These are phyloP conservation scores for Dyspetes luteomarginatus DNA, from an alignment of 2,888 invertebrate species.

Conservation along the genomic window DNA sequence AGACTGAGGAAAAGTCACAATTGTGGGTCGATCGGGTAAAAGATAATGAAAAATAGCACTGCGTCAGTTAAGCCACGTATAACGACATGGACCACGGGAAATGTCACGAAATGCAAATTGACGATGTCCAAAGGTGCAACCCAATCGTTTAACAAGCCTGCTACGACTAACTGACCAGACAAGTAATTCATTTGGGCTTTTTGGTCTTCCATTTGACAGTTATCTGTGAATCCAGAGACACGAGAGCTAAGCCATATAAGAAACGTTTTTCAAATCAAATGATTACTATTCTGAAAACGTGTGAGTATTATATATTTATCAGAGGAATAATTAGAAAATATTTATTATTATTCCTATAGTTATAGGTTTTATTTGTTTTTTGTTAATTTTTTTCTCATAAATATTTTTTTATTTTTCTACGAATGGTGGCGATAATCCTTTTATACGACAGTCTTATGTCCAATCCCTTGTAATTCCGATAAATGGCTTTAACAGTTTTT, in stretches of 20 bases:
- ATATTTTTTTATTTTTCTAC: background rate
- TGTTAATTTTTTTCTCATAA: background rate
- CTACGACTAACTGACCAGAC: constrained; percentile 4
- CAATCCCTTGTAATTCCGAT: background rate
- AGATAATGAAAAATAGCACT: constrained; percentile 12
- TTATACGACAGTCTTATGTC: background rate
- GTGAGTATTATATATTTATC: too few relatives aligned
- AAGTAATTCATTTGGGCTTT: background rate
- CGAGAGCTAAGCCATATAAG: background rate
- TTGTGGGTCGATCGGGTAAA: background rate
- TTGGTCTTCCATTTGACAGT: background rate
- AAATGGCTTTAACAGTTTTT: background rate
- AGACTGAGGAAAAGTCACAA: background rate
- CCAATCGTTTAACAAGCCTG: constrained; percentile 24
- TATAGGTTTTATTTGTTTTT: background rate
- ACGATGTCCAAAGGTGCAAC: constrained; percentile 65
- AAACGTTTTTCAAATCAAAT: background rate
- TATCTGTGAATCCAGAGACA: background rate
- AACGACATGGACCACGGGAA: constrained; percentile 18
- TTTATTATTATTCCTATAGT: too few relatives aligned
- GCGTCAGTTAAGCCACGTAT: background rate
- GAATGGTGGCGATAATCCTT: background rate
- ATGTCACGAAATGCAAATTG: constrained; percentile 70
- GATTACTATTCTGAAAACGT: background rate
- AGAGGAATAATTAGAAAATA: too few relatives aligned